These are phyloP conservation scores for Chiloscyllium punctatum DNA, from an alignment of 2,797 vertebrate species.

Conservation along the genomic window DNA sequence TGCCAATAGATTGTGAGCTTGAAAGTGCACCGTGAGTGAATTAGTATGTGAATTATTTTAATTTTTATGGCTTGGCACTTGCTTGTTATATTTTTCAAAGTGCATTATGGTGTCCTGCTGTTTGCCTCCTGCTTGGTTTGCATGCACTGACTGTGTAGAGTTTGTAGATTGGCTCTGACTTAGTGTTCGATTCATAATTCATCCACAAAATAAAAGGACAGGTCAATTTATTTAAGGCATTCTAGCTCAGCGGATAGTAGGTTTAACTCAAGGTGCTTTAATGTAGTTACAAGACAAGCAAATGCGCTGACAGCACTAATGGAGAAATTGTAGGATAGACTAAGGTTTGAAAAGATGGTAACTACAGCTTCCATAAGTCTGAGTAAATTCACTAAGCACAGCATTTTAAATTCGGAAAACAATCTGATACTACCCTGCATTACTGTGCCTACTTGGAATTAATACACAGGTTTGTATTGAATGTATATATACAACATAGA, in stretches of 20 bases:
- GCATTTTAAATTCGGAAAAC: background rate
- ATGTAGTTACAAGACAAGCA: background rate
- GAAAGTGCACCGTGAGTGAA: background rate
- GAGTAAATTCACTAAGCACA: background rate
- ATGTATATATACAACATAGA: background rate
- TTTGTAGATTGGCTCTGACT: background rate
- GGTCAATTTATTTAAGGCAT: slow-evolving; percentile 3
- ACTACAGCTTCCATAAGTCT: background rate
- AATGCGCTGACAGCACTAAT: background rate
- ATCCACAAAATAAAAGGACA: background rate
- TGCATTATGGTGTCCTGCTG: background rate
- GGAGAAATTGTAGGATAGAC: background rate
- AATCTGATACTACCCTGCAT: background rate
- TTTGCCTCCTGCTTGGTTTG: background rate
- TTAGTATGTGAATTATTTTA: too few species aligned
- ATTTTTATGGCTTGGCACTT: background rate
- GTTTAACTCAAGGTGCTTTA: background rate
- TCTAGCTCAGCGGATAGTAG: background rate
- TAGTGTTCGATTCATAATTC: background rate
- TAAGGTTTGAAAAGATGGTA: background rate
- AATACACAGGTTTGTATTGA: background rate
- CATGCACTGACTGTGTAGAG: background rate
- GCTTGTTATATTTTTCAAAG: background rate
- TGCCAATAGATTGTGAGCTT: background rate
- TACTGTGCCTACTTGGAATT: background rate